A percentile compares a stretch with the other conserved stretches of the same genome.
Evolutionary conservation across 2,888 invertebrate genomes (phyloP).

Genomic region (Caenorhabditis plicata): DNA sequence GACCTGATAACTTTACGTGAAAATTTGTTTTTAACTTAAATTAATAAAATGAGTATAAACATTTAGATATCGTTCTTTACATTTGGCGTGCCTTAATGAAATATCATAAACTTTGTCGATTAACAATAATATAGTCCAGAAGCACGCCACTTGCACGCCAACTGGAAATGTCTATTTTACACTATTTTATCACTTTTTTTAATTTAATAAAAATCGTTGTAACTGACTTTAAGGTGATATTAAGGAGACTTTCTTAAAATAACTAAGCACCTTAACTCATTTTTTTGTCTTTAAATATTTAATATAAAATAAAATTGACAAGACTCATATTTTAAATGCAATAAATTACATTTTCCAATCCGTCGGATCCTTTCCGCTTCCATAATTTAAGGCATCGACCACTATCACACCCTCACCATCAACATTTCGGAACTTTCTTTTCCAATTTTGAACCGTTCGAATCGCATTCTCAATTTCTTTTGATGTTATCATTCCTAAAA

Average conservation of each 20-base stretch:
- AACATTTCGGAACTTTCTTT: neutral
- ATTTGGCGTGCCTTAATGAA: too few relatives aligned
- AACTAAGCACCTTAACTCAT: neutral
- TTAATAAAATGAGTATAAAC: too few relatives aligned
- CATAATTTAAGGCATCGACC: constrained; percentile 26
- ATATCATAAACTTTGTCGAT: too few relatives aligned
- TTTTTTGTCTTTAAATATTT: neutral
- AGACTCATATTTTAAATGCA: neutral
- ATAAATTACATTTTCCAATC: constrained; percentile 2
- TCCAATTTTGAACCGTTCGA: constrained; percentile 4
- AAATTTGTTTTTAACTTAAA: too few relatives aligned
- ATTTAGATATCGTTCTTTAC: too few relatives aligned
- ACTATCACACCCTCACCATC: constrained; percentile 8
- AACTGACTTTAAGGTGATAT: too few relatives aligned
- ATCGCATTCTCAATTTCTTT: constrained; percentile 4
- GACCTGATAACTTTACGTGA: too few relatives aligned
- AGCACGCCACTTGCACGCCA: too few relatives aligned
- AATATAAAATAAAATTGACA: neutral
- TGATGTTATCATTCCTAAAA: constrained; percentile 9
- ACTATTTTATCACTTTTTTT: too few relatives aligned
- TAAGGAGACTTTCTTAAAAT: constrained; percentile 11
- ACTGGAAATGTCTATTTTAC: too few relatives aligned
- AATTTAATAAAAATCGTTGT: too few relatives aligned
- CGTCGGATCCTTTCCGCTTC: constrained; percentile 7
- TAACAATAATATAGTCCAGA: too few relatives aligned